Evolutionary conservation across 2,797 vertebrate genomes (phyloP).

Genomic region (Manis crassicaudata): DNA sequence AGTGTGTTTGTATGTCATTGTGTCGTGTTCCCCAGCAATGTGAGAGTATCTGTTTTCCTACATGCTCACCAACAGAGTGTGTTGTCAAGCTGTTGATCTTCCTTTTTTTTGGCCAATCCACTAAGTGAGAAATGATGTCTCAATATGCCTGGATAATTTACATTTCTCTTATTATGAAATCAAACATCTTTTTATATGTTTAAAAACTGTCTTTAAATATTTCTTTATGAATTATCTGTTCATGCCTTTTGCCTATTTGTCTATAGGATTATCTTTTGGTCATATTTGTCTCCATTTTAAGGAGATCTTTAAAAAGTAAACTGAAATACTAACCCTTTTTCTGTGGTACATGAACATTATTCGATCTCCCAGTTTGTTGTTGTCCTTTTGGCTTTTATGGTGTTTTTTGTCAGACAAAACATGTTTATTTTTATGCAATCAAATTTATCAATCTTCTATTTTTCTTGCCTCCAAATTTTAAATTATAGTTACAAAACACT

Average conservation of each 20-base stretch:
- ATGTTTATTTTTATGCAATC: neutral
- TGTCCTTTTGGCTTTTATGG: neutral
- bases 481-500: neutral
- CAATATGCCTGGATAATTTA: conserved; percentile 10
- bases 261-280: neutral
- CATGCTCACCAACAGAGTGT: neutral
- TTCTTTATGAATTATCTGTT: neutral
- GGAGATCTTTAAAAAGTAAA: neutral
- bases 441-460: conserved; percentile 7
- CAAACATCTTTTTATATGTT: neutral
- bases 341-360: neutral
- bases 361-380: neutral
- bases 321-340: neutral
- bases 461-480: neutral
- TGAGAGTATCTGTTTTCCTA: neutral
- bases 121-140: neutral
- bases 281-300: neutral
- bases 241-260: neutral
- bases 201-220: neutral
- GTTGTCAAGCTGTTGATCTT: neutral
- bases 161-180: conserved; percentile 18
- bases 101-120: neutral
- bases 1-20: neutral
- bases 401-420: neutral
- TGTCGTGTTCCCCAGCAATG: neutral